These are phyloP conservation scores for Eupithecia exiguata DNA, from an alignment of 2,888 invertebrate species.

Conservation along the genomic window DNA sequence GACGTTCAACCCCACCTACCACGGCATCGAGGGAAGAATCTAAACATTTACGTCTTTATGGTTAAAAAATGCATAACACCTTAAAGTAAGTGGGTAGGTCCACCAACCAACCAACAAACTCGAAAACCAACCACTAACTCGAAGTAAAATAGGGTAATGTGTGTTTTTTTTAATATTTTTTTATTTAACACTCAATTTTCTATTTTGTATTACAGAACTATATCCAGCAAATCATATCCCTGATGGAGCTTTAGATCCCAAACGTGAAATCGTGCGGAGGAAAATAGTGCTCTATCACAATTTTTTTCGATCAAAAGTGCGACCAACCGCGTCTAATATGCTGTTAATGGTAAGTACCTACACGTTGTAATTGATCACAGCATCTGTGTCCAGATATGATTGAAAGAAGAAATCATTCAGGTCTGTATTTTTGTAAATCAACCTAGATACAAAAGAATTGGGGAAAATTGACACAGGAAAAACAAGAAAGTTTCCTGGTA, in stretches of 20 bases:
- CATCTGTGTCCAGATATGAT: background rate
- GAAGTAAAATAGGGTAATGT: too few species aligned
- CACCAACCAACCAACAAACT: too few species aligned
- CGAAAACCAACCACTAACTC: too few species aligned
- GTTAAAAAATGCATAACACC: too few species aligned
- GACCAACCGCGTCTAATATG: conserved; percentile 91
- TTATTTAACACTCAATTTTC: too few species aligned
- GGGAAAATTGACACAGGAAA: background rate
- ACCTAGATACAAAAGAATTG: background rate
- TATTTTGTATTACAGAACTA: conserved; percentile 59
- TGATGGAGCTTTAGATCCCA: conserved; percentile 81
- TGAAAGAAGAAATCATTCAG: background rate
- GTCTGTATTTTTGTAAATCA: background rate
- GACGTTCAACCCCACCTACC: too few species aligned
- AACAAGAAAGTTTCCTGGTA: background rate
- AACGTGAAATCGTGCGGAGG: conserved; percentile 84
- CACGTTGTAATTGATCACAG: conserved; percentile 34
- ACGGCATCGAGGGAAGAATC: too few species aligned
- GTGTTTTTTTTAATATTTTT: too few species aligned
- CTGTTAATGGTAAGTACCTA: conserved; percentile 86
- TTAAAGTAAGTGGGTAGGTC: too few species aligned
- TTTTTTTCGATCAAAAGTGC: conserved; percentile 89
- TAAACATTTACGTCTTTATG: too few species aligned
- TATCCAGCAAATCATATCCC: conserved; percentile 71
- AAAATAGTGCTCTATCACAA: conserved; percentile 91